These are phyloP conservation scores for Phanerotoma sp. DNA, from an alignment of 2,888 invertebrate genomes.

Conservation along the genomic window DNA sequence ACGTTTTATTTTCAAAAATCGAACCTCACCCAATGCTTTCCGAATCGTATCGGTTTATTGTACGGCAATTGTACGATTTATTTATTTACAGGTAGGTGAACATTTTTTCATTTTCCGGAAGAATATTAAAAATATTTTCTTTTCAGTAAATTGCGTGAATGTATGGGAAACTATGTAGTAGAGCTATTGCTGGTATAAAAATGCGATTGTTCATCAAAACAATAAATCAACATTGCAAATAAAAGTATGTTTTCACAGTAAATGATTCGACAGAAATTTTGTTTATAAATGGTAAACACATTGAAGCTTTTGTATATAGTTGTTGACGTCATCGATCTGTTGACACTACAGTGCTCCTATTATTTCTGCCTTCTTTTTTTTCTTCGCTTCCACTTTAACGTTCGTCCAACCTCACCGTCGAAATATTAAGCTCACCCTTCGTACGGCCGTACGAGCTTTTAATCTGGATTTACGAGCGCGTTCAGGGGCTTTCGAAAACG, in stretches of 20 bases:
- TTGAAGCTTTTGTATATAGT: constrained; percentile 2
- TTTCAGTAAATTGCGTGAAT: no score
- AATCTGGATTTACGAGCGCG: constrained; percentile 34
- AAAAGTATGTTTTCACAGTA: neutral
- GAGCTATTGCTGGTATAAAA: no score
- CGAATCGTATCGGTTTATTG: no score
- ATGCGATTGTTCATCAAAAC: neutral
- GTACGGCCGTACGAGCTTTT: constrained; percentile 25
- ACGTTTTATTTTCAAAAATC: no score
- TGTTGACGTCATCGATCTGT: constrained; percentile 6
- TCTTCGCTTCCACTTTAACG: neutral
- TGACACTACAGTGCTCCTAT: constrained; percentile 5
- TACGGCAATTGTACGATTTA: no score
- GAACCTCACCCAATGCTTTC: no score
- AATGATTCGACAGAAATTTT: neutral
- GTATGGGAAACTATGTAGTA: no score
- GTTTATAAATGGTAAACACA: constrained; percentile 9
- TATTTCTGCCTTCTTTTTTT: neutral
- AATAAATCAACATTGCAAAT: neutral
- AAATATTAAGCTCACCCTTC: constrained; percentile 28
- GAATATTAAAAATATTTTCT: no score
- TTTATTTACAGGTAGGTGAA: no score
- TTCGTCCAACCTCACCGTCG: constrained; percentile 7
- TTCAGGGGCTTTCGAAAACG: constrained; percentile 29
- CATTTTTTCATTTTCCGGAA: no score